Evolutionary conservation across 2,113 vertebrate genomes (phyloP).

Genomic region (Gadus macrocephalus): DNA sequence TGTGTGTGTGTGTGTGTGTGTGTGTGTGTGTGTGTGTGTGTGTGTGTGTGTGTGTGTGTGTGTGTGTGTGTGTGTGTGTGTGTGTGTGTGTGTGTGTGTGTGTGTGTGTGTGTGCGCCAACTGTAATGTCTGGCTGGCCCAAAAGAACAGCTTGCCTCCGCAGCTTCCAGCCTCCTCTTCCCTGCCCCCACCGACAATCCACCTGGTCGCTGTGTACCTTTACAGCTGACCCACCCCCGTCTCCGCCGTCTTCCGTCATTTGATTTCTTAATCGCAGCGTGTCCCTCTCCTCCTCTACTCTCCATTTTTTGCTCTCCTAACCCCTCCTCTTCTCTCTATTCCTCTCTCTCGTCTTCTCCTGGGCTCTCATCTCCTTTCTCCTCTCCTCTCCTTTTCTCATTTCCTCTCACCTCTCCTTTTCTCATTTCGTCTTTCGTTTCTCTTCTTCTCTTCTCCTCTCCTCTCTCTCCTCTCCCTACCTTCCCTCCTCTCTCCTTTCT

Average conservation of each 20-base stretch:
- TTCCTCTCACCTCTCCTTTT: not conserved
- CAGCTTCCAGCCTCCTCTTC: slow-evolving; percentile 39
- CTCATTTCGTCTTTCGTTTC: too few species aligned
- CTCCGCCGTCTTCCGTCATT: not conserved
- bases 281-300: not conserved
- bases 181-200: slow-evolving; percentile 52
- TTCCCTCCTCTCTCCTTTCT: not conserved
- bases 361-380: not conserved
- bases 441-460: not conserved
- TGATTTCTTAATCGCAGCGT: not conserved
- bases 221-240: slow-evolving; percentile 27
- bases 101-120: slow-evolving; percentile 52
- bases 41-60: slow-evolving; percentile 38
- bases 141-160: slow-evolving; percentile 62
- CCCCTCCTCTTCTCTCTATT: not conserved
- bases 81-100: slow-evolving; percentile 32
- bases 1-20: slow-evolving; percentile 37
- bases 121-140: slow-evolving; percentile 56
- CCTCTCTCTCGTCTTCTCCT: not conserved
- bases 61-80: slow-evolving; percentile 37
- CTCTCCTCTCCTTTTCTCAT: not conserved
- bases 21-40: slow-evolving; percentile 39
- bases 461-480: not conserved
- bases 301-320: not conserved
- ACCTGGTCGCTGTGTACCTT: slow-evolving; percentile 63